Conservation (phyloP, 2,797 vertebrate species). For the Phaenicophaeus curvirostris region DNA sequence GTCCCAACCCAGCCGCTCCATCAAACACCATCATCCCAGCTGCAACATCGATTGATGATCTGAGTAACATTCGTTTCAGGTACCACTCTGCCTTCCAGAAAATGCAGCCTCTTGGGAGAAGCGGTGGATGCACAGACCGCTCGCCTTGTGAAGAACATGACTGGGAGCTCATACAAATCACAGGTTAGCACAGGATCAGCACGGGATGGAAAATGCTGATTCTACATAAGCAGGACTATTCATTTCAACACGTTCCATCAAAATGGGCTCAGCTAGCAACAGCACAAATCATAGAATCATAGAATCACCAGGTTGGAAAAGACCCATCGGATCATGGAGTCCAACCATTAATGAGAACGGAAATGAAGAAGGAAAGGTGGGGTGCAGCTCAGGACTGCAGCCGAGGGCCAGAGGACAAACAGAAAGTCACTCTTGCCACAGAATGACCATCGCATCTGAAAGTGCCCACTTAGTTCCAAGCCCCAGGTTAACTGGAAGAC, state of each 20-base stretch:
- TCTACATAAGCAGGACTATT: neutral
- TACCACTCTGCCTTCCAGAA: too few relatives aligned
- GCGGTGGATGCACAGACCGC: too few relatives aligned
- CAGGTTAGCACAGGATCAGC: neutral
- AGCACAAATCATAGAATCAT: too few relatives aligned
- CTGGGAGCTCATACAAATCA: too few relatives aligned
- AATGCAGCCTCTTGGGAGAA: too few relatives aligned
- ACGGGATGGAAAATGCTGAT: rapidly evolving
- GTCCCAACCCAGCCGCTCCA: neutral
- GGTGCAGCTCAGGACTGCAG: neutral
- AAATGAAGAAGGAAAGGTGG: neutral
- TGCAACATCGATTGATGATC: rapidly evolving
- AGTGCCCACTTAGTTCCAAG: neutral
- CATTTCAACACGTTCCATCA: neutral
- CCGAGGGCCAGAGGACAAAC: neutral
- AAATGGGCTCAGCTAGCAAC: neutral
- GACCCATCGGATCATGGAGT: too few relatives aligned
- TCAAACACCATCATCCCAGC: neutral
- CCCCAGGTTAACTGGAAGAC: neutral
- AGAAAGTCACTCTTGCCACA: neutral
- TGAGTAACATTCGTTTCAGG: too few relatives aligned
- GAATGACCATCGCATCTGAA: neutral
- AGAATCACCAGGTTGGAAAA: too few relatives aligned
- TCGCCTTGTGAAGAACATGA: too few relatives aligned
- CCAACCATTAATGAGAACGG: too few relatives aligned